phyloP scores from a whole-genome alignment of 2,888 invertebrate species.

The Malachius bipustulatus region DNA sequence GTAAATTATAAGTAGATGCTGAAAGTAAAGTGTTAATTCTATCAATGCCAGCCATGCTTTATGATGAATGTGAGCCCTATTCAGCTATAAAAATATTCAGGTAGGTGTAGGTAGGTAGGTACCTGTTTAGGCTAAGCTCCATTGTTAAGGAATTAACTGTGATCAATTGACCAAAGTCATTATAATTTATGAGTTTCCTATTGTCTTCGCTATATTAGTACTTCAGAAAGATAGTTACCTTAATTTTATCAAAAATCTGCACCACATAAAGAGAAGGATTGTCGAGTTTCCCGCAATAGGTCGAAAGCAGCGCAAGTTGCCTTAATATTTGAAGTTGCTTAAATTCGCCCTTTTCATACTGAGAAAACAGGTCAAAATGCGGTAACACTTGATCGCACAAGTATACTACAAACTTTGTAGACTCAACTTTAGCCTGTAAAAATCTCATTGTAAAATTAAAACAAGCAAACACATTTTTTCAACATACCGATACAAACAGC shows the following conservation, averaged over 20 bases:
- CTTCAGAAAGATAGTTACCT: constrained; percentile 48
- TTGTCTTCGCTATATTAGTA: background rate
- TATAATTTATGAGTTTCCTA: no score
- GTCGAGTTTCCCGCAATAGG: constrained; percentile 64
- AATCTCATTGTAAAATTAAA: constrained; percentile 10
- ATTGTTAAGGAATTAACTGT: no score
- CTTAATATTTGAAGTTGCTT: constrained; percentile 70
- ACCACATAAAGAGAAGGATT: constrained; percentile 63
- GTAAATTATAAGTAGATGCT: no score
- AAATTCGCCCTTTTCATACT: constrained; percentile 47
- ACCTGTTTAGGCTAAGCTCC: no score
- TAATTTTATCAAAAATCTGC: constrained; percentile 62
- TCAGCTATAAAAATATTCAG: no score
- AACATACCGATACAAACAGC: constrained; percentile 78
- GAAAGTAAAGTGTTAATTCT: no score
- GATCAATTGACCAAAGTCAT: no score
- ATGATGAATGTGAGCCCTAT: no score
- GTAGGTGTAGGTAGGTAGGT: no score
- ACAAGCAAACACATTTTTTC: constrained; percentile 12
- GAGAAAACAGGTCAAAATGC: constrained; percentile 54
- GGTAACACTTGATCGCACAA: constrained; percentile 77
- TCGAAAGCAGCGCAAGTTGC: constrained; percentile 74
- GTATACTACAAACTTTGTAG: constrained; percentile 71
- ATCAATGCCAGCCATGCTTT: no score
- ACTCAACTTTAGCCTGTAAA: constrained; percentile 69